Conservation (phyloP, 2,888 invertebrate species). For the Habrosyne pyritoides region DNA sequence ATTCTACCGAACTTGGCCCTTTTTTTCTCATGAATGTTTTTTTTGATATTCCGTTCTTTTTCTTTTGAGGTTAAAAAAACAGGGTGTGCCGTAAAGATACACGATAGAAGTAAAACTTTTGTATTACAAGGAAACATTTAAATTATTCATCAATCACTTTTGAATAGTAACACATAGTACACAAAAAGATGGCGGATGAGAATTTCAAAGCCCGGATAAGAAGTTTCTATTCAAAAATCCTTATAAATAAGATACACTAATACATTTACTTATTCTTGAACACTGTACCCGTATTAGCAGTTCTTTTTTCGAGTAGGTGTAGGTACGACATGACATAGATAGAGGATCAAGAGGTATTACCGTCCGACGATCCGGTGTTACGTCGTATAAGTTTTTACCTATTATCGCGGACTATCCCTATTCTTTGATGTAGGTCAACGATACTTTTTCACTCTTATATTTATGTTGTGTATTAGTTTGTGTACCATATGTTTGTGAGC, state of each 20-base stretch:
- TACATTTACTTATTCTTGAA: background rate
- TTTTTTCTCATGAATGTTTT: no score
- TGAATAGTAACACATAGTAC: no score
- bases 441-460: conserved; percentile 1
- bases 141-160: no score
- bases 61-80: no score
- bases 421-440: conserved; percentile 1
- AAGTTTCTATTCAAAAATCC: no score
- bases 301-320: conserved; percentile 20
- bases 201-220: no score
- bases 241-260: background rate
- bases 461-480: background rate
- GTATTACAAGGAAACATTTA: no score
- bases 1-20: no score
- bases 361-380: conserved; percentile 28
- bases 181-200: no score
- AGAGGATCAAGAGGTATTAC: conserved; percentile 40
- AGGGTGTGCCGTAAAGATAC: no score
- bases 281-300: background rate
- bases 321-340: conserved; percentile 23
- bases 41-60: no score
- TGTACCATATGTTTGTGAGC: background rate
- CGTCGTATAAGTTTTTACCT: conserved; percentile 17
- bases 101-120: no score
- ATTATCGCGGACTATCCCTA: conserved; percentile 20